Percentiles rank a stretch among this genome's conserved stretches.
Conservation (phyloP, 2,888 invertebrate genomes). For the Sphaerophoria taeniata region DNA sequence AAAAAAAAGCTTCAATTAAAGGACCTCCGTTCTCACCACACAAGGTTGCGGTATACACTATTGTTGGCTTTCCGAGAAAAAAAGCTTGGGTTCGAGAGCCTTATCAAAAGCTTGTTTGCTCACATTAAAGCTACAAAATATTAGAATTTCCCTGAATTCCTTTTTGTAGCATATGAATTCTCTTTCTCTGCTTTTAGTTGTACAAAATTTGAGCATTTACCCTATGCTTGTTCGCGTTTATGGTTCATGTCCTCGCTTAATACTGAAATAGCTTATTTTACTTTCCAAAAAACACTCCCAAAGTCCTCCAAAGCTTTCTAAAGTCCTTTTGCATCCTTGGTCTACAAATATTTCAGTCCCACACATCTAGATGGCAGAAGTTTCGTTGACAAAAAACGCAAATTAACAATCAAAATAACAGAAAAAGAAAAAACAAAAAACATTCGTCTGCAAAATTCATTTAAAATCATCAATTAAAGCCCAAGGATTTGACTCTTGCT, state of each 20-base stretch:
- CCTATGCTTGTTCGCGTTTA: not conserved
- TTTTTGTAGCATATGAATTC: too few relatives aligned
- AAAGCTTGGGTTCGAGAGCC: too few relatives aligned
- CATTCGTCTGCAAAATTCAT: constrained; percentile 37
- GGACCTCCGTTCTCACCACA: too few relatives aligned
- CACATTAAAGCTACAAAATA: too few relatives aligned
- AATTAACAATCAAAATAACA: not conserved
- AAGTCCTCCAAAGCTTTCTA: not conserved
- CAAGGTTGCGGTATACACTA: too few relatives aligned
- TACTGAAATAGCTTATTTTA: not conserved
- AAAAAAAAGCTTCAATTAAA: too few relatives aligned
- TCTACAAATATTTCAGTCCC: not conserved
- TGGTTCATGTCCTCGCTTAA: not conserved
- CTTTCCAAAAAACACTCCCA: too few relatives aligned
- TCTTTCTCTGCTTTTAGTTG: too few relatives aligned
- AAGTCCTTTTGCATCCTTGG: not conserved
- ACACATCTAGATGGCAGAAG: constrained; percentile 8
- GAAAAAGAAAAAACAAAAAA: not conserved
- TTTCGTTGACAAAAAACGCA: not conserved
- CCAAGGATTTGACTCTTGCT: constrained; percentile 48
- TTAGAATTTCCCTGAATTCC: too few relatives aligned
- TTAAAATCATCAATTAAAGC: constrained; percentile 50
- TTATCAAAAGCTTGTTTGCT: too few relatives aligned
- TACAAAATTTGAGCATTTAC: not conserved
- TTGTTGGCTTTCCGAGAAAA: too few relatives aligned